Percentiles rank a stretch among this genome's conserved stretches.
Evolutionary conservation across 1,140 invertebrate species (phyloP).

Genomic region (Macrobrachium nipponense): DNA sequence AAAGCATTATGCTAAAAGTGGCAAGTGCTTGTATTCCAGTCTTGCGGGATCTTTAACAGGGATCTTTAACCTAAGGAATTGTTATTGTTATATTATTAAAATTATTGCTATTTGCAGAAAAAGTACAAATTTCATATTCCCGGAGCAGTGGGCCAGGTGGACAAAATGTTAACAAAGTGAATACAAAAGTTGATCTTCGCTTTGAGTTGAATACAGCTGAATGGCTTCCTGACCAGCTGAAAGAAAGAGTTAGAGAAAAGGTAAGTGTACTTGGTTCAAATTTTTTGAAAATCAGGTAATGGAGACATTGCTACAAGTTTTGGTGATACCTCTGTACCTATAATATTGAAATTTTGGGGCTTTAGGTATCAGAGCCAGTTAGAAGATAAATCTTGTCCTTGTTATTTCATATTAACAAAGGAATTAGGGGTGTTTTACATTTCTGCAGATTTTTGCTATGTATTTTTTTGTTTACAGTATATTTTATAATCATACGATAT

Average conservation of each 20-base stretch:
- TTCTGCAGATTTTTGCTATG: too few relatives aligned
- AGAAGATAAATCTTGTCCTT: too few relatives aligned
- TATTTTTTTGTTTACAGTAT: too few relatives aligned
- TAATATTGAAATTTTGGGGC: too few relatives aligned
- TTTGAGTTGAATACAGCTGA: constrained; percentile 84
- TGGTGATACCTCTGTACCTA: too few relatives aligned
- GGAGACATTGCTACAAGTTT: not conserved
- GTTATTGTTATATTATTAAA: not conserved
- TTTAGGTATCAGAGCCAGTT: too few relatives aligned
- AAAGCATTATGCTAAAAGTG: too few relatives aligned
- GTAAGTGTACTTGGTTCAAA: constrained; percentile 70
- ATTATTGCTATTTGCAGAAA: constrained; percentile 70
- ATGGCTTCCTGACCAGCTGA: constrained; percentile 84
- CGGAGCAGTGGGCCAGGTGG: constrained; percentile 89
- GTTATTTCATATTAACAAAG: too few relatives aligned
- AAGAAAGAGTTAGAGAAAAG: constrained; percentile 77
- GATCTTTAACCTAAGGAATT: not conserved
- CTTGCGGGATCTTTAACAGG: too few relatives aligned
- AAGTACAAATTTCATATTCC: constrained; percentile 83
- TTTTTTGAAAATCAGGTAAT: not conserved
- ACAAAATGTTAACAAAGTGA: constrained; percentile 90
- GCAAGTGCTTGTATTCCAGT: too few relatives aligned
- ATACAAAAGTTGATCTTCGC: constrained; percentile 92
- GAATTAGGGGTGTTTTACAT: too few relatives aligned
- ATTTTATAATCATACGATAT: too few relatives aligned